These are phyloP conservation scores for Drosophila bocqueti DNA, from an alignment of 1,140 invertebrate genomes.

Conservation along the genomic window DNA sequence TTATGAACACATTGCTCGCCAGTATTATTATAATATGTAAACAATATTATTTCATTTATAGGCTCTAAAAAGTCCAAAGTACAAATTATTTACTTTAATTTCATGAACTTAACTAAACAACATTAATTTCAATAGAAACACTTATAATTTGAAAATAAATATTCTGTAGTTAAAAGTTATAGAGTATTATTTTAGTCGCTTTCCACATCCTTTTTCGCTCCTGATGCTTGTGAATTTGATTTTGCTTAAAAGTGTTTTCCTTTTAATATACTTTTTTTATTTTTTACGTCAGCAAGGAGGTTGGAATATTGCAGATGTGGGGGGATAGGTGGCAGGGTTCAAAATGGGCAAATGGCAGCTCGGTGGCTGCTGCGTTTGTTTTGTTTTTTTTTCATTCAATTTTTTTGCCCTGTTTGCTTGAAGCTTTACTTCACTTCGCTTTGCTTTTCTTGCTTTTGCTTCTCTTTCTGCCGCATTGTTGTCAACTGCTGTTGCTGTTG, in stretches of 20 bases:
- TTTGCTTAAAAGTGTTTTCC: slow-evolving; percentile 70
- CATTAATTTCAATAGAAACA: not conserved
- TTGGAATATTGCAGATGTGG: not conserved
- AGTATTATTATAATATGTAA: too few relatives aligned
- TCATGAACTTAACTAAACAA: not conserved
- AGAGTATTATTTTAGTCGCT: slow-evolving; percentile 1
- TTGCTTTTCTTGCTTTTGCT: slow-evolving; percentile 26
- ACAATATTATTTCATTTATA: too few relatives aligned
- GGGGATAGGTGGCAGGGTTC: slow-evolving; percentile 25
- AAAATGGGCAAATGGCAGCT: slow-evolving; percentile 63
- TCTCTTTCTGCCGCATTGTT: slow-evolving; percentile 7
- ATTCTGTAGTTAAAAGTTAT: not conserved
- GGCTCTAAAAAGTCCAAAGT: too few relatives aligned
- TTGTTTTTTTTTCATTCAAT: slow-evolving; percentile 44
- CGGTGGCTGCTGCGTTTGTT: slow-evolving; percentile 53
- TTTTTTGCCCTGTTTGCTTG: slow-evolving; percentile 59
- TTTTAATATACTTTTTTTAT: slow-evolving; percentile 27
- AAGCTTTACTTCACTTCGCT: slow-evolving; percentile 53
- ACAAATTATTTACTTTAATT: not conserved
- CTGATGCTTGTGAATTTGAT: slow-evolving; percentile 68
- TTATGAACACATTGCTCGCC: too few relatives aligned
- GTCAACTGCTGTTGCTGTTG: slow-evolving; percentile 8
- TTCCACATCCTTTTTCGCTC: not conserved
- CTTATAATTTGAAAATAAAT: not conserved
- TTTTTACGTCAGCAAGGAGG: not conserved